Base-by-base conservation (phyloP, 2,888 invertebrate genomes). In the Odontocerum albicorne region DNA sequence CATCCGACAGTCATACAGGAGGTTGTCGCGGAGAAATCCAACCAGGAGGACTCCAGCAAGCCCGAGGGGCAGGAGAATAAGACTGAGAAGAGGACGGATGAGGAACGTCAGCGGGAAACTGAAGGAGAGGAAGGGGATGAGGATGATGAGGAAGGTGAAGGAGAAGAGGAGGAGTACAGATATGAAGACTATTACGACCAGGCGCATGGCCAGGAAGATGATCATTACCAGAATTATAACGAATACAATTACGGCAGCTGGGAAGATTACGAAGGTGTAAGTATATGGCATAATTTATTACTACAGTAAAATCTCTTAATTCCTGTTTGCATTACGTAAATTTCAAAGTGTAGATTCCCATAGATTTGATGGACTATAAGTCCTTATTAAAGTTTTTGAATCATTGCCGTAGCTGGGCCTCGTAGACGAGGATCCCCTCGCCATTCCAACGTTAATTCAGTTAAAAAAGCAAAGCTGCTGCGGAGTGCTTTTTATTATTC, bases 141-240 rank as follows among this genome's bases (percentile, higher is more conserved):
- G 32, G 64, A 62, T 31, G 63, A 65, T 15, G 65, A 53, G 7
- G 36, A 61, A 3, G 57, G 61, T 15, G 54, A 67, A 1, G 67
- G 69, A 0, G 70, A 68, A 2, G 70, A 68, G 1, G 69, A 70
- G 3, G 70, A 68, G 0, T 64, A 68, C 1, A 67, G 69, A 4
- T 66, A 67, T 2, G 69, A 69, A 15, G 65, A 49, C 6, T 31
- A 49, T 40, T 40, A 46, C 12, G 20, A 32, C 6, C 33, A 47
- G 7, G 47, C 35, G 20, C 2, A 40, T 7, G 40, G 17, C 4
- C 12, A 40, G 4, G 20, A 21, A 16, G 40, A 15, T 8, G 4
- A 40, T 12, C n/a, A 21, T 20, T 21, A 40, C 21, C 20, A 27
- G 10, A 10, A 27, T 10, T 4, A 27, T 27, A 10, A 27, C 27